Conservation (phyloP, 2,113 vertebrate genomes). For the Piaya cayana region DNA sequence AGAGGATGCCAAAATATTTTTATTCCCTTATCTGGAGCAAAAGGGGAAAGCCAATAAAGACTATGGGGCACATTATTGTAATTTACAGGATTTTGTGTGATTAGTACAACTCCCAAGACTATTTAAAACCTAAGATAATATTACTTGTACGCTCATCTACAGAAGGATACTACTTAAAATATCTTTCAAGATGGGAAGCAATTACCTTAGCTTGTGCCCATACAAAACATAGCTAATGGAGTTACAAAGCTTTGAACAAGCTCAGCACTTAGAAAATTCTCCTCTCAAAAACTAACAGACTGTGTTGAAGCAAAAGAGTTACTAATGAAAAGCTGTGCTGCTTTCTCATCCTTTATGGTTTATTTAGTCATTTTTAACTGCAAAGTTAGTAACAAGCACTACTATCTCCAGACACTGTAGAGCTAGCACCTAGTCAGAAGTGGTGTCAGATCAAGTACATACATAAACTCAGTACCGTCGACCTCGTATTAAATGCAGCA, state of each 20-base stretch:
- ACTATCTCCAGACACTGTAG: neutral
- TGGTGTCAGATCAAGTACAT: neutral
- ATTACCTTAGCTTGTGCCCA: neutral
- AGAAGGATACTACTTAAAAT: neutral
- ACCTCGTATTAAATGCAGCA: neutral
- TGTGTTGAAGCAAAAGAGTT: neutral
- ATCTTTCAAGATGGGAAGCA: neutral
- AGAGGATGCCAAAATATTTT: conserved; percentile 28
- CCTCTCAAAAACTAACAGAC: neutral
- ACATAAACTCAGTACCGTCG: neutral
- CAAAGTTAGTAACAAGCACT: neutral
- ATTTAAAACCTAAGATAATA: neutral
- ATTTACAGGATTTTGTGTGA: conserved; percentile 25
- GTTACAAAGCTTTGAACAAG: neutral
- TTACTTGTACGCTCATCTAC: neutral
- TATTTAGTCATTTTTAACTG: neutral
- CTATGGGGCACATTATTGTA: conserved; percentile 4
- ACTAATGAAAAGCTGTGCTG: neutral
- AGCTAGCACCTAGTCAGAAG: neutral
- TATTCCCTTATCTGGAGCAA: neutral
- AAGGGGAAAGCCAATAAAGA: neutral
- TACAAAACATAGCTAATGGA: neutral
- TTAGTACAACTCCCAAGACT: conserved; percentile 22
- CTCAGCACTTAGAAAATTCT: neutral
- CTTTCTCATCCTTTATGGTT: neutral